Conservation (phyloP, 2,113 vertebrate species). For the Notothenia coriiceps region DNA sequence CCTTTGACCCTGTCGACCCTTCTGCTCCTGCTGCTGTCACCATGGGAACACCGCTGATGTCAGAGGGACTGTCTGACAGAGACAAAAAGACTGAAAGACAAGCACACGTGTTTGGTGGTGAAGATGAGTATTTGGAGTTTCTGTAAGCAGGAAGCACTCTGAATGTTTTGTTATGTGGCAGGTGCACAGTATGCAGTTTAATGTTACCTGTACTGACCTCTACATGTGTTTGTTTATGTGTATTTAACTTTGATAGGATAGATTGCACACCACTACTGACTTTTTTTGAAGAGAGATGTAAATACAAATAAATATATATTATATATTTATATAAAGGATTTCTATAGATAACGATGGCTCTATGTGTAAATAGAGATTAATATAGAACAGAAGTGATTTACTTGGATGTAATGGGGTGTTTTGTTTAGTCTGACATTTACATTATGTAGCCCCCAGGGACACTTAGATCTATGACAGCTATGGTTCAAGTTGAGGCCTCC, state of each 20-base stretch:
- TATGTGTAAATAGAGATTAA: conserved; percentile 67
- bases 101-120: conserved; percentile 7
- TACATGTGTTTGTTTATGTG: conserved; percentile 53
- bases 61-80: conserved; percentile 8
- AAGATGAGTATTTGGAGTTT: conserved; percentile 21
- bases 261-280: conserved; percentile 67
- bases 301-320: conserved; percentile 78
- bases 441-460: neutral
- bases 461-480: conserved; percentile 21
- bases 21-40: conserved; percentile 60
- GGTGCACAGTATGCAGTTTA: conserved; percentile 53
- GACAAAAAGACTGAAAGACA: conserved; percentile 41
- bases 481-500: conserved; percentile 9
- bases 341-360: conserved; percentile 59
- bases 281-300: conserved; percentile 74
- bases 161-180: conserved; percentile 14
- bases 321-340: conserved; percentile 78
- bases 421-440: conserved; percentile 36
- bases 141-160: conserved; percentile 26
- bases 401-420: conserved; percentile 8
- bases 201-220: conserved; percentile 74
- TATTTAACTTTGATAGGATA: conserved; percentile 68
- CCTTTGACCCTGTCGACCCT: conserved; percentile 54
- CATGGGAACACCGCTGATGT: conserved; percentile 66
- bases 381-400: conserved; percentile 41